Evolutionary conservation across 2,113 vertebrate genomes (phyloP).

Genomic region (Nipponia nippon): DNA sequence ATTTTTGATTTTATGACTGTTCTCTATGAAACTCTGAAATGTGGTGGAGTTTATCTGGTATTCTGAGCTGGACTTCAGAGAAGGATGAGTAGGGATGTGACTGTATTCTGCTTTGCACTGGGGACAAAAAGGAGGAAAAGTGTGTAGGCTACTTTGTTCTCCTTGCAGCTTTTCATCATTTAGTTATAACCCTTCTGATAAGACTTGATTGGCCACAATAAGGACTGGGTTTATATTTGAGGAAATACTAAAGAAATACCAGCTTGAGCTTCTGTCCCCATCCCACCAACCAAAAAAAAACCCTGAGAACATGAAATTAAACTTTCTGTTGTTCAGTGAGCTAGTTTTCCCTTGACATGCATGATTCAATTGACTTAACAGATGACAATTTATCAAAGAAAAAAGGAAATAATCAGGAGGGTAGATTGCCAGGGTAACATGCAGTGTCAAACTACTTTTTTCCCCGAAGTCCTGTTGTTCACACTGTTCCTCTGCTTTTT

Average conservation of each 20-base stretch:
- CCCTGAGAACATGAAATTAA: not conserved
- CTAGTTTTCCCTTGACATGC: not conserved
- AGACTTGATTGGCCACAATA: not conserved
- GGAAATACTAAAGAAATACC: not conserved
- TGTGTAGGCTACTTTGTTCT: not conserved
- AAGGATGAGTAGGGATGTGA: not conserved
- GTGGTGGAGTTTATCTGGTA: not conserved
- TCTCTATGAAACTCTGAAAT: not conserved
- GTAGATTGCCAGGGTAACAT: not conserved
- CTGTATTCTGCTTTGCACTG: not conserved
- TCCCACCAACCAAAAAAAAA: not conserved
- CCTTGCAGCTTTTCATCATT: not conserved
- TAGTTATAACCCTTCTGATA: not conserved
- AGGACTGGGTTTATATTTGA: not conserved
- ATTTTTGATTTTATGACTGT: not conserved
- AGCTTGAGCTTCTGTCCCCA: not conserved
- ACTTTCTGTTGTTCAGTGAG: not conserved
- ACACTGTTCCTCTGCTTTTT: not conserved
- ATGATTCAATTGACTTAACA: not conserved
- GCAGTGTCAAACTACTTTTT: not conserved
- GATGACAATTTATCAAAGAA: not conserved
- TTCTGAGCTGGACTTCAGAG: not conserved
- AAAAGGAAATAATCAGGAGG: not conserved
- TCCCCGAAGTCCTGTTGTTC: not conserved
- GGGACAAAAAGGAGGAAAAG: not conserved